Percentiles rank a stretch among this genome's conserved stretches.
Evolutionary conservation across 1,140 invertebrate species (phyloP).

Genomic region (Lordiphosa stackelbergi): DNA sequence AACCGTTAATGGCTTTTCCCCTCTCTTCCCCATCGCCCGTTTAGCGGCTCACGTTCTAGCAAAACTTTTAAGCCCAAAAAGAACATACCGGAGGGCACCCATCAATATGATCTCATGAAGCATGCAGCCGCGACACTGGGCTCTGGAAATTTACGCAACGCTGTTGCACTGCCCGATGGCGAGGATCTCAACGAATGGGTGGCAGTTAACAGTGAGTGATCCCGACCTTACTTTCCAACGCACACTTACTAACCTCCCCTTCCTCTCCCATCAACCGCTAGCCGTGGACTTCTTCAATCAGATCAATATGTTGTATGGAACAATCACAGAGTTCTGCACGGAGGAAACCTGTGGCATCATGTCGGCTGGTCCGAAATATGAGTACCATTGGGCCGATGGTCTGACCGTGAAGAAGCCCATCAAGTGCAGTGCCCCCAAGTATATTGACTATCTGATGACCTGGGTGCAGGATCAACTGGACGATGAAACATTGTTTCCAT

Average conservation of each 20-base stretch:
- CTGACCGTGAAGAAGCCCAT: constrained; percentile 99
- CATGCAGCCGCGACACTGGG: constrained; percentile 98
- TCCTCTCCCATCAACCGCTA: not conserved
- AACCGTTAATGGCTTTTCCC: constrained; percentile 27
- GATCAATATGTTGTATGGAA: constrained; percentile 99
- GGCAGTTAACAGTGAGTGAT: constrained; percentile 95
- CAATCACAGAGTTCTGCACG: constrained; percentile 99
- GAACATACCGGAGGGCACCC: constrained; percentile 98
- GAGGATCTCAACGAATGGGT: constrained; percentile 99
- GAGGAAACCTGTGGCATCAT: constrained; percentile 98
- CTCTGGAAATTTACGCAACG: constrained; percentile 96
- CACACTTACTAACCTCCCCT: too few relatives aligned
- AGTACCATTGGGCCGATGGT: constrained; percentile 99
- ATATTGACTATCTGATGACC: constrained; percentile 99
- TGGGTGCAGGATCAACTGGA: constrained; percentile 99
- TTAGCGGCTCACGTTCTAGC: constrained; percentile 83
- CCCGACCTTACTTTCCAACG: not conserved
- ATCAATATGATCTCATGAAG: constrained; percentile 99
- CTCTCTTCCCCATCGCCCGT: constrained; percentile 8
- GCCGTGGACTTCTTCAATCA: constrained; percentile 99
- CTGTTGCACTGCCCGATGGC: constrained; percentile 97
- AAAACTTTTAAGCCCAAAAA: constrained; percentile 99
- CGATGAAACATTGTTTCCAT: constrained; percentile 98
- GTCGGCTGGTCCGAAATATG: constrained; percentile 98
- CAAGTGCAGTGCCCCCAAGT: constrained; percentile 99